Evolutionary conservation across 2,888 invertebrate genomes (phyloP), one percentile per base, ranked within the genome.

Genomic region (Erebia aethiops): DNA sequence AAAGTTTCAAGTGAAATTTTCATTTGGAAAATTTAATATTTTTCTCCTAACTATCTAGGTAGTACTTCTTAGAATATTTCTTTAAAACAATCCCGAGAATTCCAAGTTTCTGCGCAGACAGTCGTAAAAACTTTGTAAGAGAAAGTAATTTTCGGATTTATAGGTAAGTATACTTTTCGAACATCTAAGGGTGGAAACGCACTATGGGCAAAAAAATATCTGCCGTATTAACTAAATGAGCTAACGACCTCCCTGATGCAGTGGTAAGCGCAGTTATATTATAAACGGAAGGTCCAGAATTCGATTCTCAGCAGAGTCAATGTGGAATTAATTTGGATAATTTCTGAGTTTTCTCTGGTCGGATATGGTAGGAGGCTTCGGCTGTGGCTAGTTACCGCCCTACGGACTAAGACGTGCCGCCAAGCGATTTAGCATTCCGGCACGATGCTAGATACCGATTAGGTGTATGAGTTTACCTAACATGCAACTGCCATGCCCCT

Each of bases 141-240:
- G 66, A 43, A 54, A 66, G 66, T 21, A 56, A 66, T 66, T 66
- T 66, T 56, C 41, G 41, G 21, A 66, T 66, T 66, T 66, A 57
- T 66, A 57, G n/a, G n/a, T n/a, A n/a, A n/a, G n/a, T n/a, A n/a
- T 46, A 66, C 66, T 41, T 66, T 66, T 57, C 43, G 66, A 57
- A 43, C 21, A 49, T 46, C 18, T 49, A 21, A 62, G 62, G 62
- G 18, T 62, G 21, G 9, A 14, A 62, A 49, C 7, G 14, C 62
- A 21, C 62, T 35, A 35, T 35, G 35, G 35, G 7, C 35, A 35
- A 35, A 35, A 26, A 35, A 35, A 7, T 35, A 35, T 35, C 0
- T 62, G 16, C 43, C 7, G 43, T 18, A 5, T 43, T 61, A 26
- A 26, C 2, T 26, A 2, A 21, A 18, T 61, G 5, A 13, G 13